Conservation (phyloP, 1,140 invertebrate genomes). For the Wiebesia pumilae region DNA sequence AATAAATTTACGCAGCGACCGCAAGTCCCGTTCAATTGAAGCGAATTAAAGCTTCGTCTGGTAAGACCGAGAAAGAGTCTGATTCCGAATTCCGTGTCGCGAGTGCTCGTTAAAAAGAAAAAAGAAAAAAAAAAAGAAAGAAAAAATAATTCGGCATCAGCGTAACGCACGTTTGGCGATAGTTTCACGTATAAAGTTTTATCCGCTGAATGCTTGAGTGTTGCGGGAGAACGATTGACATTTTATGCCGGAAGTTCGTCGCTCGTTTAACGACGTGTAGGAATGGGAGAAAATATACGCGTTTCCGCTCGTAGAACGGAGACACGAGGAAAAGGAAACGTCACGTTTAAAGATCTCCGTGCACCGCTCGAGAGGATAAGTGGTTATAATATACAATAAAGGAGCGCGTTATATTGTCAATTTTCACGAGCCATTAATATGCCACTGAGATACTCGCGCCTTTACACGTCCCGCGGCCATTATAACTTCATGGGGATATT, state of each 20-base stretch:
- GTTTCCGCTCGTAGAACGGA: constrained; percentile 31
- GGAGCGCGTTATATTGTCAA: background rate
- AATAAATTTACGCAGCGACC: constrained; percentile 23
- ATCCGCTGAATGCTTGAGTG: constrained; percentile 15
- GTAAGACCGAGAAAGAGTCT: background rate
- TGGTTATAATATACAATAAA: constrained; percentile 25
- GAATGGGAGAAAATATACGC: constrained; percentile 48
- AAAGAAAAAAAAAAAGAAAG: background rate
- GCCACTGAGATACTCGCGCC: background rate
- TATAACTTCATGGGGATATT: no score
- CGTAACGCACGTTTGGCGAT: background rate
- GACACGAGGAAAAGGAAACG: constrained; percentile 47
- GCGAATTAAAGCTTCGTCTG: constrained; percentile 24
- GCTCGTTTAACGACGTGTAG: constrained; percentile 46
- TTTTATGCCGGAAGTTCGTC: constrained; percentile 47
- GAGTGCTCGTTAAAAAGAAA: background rate
- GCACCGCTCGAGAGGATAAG: background rate
- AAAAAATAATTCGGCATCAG: constrained; percentile 23
- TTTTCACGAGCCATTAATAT: constrained; percentile 36
- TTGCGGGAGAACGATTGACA: constrained; percentile 39
- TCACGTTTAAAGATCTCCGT: constrained; percentile 38
- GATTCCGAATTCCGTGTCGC: constrained; percentile 43
- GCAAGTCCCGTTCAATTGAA: constrained; percentile 13
- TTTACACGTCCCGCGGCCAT: background rate
- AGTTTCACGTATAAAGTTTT: constrained; percentile 29